A percentile compares a stretch with the other conserved stretches of the same genome.
Evolutionary conservation across 2,888 invertebrate species (phyloP).

Genomic region (Cantharis rustica): DNA sequence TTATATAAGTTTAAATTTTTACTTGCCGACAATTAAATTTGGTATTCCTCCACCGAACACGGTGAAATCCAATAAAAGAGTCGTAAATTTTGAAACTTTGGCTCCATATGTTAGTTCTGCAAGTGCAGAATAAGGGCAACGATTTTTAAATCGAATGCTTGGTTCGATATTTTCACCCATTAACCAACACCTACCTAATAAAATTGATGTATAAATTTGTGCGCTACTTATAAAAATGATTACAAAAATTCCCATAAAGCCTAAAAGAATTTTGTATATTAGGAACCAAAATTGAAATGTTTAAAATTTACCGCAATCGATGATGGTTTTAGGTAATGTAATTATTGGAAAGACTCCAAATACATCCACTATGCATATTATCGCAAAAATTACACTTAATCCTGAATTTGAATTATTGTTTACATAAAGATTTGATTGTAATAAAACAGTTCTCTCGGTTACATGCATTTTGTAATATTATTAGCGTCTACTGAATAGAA

Average conservation of each 20-base stretch:
- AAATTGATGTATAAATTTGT: conserved; percentile 80
- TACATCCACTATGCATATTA: conserved; percentile 78
- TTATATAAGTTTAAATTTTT: neutral
- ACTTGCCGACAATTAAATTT: conserved; percentile 75
- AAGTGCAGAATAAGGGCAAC: conserved; percentile 84
- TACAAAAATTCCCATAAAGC: conserved; percentile 72
- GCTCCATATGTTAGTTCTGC: conserved; percentile 79
- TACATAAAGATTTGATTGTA: neutral
- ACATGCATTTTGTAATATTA: conserved; percentile 7
- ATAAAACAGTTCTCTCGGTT: conserved; percentile 13
- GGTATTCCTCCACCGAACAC: conserved; percentile 81
- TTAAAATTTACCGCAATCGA: conserved; percentile 71
- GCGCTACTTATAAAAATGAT: conserved; percentile 68
- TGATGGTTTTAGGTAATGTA: conserved; percentile 74
- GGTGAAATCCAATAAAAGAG: conserved; percentile 72
- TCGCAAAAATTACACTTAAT: conserved; percentile 71
- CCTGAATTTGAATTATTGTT: conserved; percentile 46
- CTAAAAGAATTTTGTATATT: conserved; percentile 52
- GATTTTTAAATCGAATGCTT: conserved; percentile 55
- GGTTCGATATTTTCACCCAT: conserved; percentile 75
- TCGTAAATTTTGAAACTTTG: conserved; percentile 65
- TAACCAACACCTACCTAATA: conserved; percentile 82
- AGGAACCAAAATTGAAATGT: neutral
- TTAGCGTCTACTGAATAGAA: neutral
- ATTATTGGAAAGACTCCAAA: conserved; percentile 85